Percentiles rank a stretch among this genome's conserved stretches.
These are phyloP conservation scores for Arctocebus calabarensis DNA, from an alignment of 2,797 vertebrate genomes.

Conservation along the genomic window DNA sequence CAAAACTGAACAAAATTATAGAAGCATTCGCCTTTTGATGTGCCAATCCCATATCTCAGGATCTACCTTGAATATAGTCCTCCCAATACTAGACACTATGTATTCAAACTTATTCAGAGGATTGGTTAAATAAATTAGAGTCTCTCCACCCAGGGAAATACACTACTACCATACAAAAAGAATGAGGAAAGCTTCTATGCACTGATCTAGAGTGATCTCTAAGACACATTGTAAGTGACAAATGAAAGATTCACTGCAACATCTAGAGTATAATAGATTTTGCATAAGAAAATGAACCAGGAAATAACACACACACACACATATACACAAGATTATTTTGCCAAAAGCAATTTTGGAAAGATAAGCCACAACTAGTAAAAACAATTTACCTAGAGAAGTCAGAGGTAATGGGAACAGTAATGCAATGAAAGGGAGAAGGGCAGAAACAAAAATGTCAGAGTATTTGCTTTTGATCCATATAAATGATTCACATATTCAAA, in stretches of 20 bases:
- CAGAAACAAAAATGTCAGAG: background rate
- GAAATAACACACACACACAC: background rate
- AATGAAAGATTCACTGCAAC: background rate
- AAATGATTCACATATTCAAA: background rate
- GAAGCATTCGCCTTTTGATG: background rate
- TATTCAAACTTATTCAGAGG: background rate
- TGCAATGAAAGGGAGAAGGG: background rate
- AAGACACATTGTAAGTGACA: background rate
- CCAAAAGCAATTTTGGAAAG: background rate
- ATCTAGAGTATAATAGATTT: background rate
- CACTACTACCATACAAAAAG: background rate
- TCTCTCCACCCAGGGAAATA: background rate
- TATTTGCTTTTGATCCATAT: background rate
- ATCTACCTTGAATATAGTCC: background rate
- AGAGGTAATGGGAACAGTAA: background rate
- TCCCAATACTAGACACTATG: background rate
- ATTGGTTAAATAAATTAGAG: background rate
- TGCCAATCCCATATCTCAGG: background rate
- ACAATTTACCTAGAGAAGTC: background rate
- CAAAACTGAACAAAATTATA: constrained; percentile 4
- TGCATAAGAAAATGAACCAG: background rate
- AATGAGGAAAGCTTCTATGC: background rate
- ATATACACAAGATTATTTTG: background rate
- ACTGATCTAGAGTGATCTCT: background rate
- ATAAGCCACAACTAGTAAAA: background rate